phyloP scores from a whole-genome alignment of 2,113 vertebrate species.

The Cottus gobio region DNA sequence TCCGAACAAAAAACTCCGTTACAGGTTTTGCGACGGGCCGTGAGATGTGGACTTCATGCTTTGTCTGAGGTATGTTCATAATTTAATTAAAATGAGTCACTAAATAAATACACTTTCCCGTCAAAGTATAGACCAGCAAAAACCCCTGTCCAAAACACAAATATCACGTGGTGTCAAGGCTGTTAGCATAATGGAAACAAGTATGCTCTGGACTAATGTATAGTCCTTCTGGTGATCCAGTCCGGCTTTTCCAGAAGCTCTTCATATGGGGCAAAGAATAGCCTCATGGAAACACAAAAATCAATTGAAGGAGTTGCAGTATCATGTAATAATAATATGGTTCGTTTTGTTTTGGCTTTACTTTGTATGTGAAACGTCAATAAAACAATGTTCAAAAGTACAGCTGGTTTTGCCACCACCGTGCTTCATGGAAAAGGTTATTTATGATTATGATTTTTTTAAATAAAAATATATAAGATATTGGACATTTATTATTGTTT shows the following conservation, averaged over 20 bases:
- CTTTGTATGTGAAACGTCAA: slow-evolving; percentile 28
- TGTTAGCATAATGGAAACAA: not conserved
- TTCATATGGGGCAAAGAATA: slow-evolving; percentile 40
- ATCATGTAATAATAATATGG: slow-evolving; percentile 48
- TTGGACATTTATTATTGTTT: not conserved
- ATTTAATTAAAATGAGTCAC: slow-evolving; percentile 33
- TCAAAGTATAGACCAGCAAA: not conserved
- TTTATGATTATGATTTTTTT: not conserved
- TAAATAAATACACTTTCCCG: not conserved
- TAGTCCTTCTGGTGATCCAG: slow-evolving; percentile 51
- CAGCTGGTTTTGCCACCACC: not conserved
- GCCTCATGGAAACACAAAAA: slow-evolving; percentile 48
- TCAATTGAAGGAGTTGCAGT: slow-evolving; percentile 55
- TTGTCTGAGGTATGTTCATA: slow-evolving; percentile 70
- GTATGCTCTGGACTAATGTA: not conserved
- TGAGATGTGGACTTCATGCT: slow-evolving; percentile 56
- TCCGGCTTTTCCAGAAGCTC: slow-evolving; percentile 58
- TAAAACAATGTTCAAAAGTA: slow-evolving; percentile 10
- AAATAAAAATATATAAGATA: not conserved
- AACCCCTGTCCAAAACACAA: not conserved
- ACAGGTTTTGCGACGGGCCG: slow-evolving; percentile 55
- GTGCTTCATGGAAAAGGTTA: not conserved
- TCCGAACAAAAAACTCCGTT: slow-evolving; percentile 74
- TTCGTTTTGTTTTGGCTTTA: slow-evolving; percentile 36
- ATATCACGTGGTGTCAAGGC: not conserved